phyloP scores from a whole-genome alignment of 2,113 vertebrate genomes.

The Vidua chalybeata region DNA sequence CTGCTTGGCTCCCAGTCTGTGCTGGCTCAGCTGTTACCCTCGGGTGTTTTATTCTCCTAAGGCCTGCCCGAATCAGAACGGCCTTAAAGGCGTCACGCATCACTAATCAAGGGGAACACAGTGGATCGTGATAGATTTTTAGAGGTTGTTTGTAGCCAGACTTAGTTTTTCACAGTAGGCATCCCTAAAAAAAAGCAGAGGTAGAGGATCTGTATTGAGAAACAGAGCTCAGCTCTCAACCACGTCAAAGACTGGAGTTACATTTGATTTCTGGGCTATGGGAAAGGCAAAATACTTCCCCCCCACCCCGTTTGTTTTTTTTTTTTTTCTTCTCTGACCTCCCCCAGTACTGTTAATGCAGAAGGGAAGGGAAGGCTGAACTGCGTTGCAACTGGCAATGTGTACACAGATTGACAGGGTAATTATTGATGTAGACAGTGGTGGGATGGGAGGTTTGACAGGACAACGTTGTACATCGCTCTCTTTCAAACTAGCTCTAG shows the following conservation, averaged over 20 bases:
- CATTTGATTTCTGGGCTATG: background rate
- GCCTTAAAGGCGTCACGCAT: background rate
- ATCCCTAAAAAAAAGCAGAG: background rate
- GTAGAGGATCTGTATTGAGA: background rate
- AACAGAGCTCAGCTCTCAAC: background rate
- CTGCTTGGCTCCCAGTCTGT: background rate
- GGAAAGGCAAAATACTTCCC: background rate
- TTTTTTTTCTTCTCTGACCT: background rate
- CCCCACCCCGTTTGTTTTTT: background rate
- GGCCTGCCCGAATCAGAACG: background rate
- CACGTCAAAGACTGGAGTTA: background rate
- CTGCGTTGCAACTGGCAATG: background rate
- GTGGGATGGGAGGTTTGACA: background rate
- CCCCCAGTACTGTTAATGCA: background rate
- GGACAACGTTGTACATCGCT: background rate
- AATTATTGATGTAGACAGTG: background rate
- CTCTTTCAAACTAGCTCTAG: background rate
- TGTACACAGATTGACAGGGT: background rate
- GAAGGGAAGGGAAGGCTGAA: background rate
- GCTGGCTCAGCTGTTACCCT: conserved; percentile 20
- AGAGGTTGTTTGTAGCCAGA: background rate
- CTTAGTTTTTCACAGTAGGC: background rate
- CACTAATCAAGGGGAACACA: background rate
- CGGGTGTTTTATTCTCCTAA: background rate
- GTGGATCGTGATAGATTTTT: background rate